phyloP scores from a whole-genome alignment of 1,140 invertebrate species.

The Hetaerina americana region DNA sequence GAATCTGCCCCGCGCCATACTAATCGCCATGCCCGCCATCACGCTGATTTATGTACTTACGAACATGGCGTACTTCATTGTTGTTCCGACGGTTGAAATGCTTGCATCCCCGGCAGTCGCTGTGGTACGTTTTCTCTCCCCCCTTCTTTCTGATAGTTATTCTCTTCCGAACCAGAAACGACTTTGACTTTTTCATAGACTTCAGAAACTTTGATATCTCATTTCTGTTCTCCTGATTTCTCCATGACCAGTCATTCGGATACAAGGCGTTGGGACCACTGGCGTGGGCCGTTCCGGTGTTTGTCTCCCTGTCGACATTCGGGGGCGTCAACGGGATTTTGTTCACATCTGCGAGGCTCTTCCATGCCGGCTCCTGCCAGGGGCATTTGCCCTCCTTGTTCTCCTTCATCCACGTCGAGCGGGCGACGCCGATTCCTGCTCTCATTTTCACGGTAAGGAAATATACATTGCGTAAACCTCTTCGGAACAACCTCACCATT shows the following conservation, averaged over 20 bases:
- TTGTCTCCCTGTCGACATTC: conserved; percentile 71
- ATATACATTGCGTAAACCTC: too few relatives aligned
- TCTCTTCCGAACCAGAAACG: background rate
- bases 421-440: conserved; percentile 67
- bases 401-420: conserved; percentile 57
- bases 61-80: conserved; percentile 81
- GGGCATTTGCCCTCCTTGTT: conserved; percentile 70
- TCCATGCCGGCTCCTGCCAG: conserved; percentile 64
- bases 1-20: conserved; percentile 74
- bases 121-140: conserved; percentile 50
- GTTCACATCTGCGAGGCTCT: conserved; percentile 71
- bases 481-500: too few relatives aligned
- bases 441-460: conserved; percentile 57
- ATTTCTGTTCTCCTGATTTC: conserved; percentile 20
- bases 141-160: too few relatives aligned
- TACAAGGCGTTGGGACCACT: conserved; percentile 59
- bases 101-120: conserved; percentile 66
- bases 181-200: background rate
- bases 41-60: conserved; percentile 76
- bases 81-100: conserved; percentile 65
- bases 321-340: conserved; percentile 86
- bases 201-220: background rate
- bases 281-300: conserved; percentile 73
- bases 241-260: conserved; percentile 69
- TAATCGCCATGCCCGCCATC: conserved; percentile 74